phyloP scores from a whole-genome alignment of 2,113 vertebrate species.

The Ammospiza nelsoni region DNA sequence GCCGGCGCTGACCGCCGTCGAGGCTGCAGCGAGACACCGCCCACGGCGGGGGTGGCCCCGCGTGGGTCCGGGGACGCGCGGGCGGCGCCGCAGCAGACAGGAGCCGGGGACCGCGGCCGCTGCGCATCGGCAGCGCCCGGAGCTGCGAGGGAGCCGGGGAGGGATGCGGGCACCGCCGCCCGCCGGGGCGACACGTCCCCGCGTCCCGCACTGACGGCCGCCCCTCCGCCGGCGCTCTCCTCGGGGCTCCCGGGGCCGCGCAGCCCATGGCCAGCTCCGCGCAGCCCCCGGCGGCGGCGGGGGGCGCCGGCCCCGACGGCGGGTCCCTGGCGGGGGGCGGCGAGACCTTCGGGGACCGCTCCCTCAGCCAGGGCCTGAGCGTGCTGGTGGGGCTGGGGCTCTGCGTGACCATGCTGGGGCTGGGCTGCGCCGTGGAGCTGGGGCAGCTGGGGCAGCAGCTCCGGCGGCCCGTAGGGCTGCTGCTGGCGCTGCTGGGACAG shows the following conservation, averaged over 20 bases:
- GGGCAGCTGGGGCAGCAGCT: conserved; percentile 88
- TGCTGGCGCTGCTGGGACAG: conserved; percentile 91
- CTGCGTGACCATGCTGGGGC: conserved; percentile 93
- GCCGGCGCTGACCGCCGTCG: background rate
- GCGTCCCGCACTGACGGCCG: background rate
- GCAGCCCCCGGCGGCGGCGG: background rate
- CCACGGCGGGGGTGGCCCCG: background rate
- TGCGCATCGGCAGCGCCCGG: background rate
- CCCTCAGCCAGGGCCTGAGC: conserved; percentile 88
- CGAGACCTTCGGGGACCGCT: conserved; percentile 75
- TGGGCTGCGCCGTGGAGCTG: conserved; percentile 94
- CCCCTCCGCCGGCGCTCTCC: background rate
- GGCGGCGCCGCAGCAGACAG: background rate
- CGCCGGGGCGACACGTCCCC: background rate
- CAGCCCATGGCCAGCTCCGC: background rate
- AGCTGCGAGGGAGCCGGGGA: background rate
- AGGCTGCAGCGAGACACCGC: background rate
- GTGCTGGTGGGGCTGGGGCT: conserved; percentile 90
- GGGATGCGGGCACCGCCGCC: background rate
- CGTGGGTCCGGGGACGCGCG: background rate
- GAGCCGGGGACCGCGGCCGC: background rate
- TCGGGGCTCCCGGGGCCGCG: background rate
- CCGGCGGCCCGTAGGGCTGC: conserved; percentile 81
- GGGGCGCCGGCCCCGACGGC: background rate
- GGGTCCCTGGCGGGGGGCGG: background rate